Base-by-base conservation (phyloP, 1,140 invertebrate species). In the Rhopalosiphum padi region DNA sequence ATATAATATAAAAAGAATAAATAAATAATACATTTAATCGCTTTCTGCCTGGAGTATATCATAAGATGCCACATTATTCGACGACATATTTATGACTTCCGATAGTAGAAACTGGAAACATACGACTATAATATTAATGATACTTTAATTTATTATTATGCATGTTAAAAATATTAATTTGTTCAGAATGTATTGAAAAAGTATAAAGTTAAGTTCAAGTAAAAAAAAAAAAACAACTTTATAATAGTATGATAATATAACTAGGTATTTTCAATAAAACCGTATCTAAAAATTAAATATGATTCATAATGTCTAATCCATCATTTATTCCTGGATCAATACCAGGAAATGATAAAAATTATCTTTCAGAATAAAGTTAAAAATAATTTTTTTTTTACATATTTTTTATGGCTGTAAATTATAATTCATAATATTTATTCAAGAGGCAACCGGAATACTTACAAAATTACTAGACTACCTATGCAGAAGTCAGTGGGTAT, bases 21-120 rank as follows among this genome's bases (percentile, higher is more conserved):
- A 68, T 68, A 68, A 68, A 68, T 68, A 68, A 68, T 68, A 68
- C 25, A 68, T 68, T 68, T n/a, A 68, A 68, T 68, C 60, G n/a
- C 60, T 68, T 68, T 9, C 60, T 30, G 30, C 9, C 25, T 68
- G 60, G 60, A 68, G 60, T 22, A 68, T 30, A 60, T 30, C 25
- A 60, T 68, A 68, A n/a, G 60, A 68, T n/a, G 15, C 11, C 11
- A 68, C 25, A 11, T 68, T 68, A 68, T 68, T 68, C 3, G 30
- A 68, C 30, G 60, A 68, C 60, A n/a, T 68, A 68, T 68, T 68
- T 68, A n/a, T n/a, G 60, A 68, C 60, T 68, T 68, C 60, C 11
- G 30, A 68, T 68, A 68, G 9, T 15, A 5, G 48, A 51, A 51
- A 51, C 48, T 30, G 30, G 11, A 15, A 30, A 68, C 60, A 68